Evolutionary conservation across 2,888 invertebrate genomes (phyloP).

Genomic region (Tachina lurida): DNA sequence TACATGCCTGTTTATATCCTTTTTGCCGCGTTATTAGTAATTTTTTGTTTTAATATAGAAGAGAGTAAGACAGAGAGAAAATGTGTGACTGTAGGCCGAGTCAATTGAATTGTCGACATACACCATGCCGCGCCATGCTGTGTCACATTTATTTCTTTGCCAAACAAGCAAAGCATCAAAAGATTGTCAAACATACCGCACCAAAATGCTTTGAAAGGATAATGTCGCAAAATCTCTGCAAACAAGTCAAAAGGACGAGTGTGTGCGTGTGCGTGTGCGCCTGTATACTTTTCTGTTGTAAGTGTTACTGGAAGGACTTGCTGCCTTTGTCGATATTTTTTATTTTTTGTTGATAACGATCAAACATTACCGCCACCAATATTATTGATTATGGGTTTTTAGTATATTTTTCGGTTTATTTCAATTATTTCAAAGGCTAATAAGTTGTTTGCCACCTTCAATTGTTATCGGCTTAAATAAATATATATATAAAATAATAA

Average conservation of each 20-base stretch:
- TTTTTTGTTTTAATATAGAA: not conserved
- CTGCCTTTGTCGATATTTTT: conserved; percentile 16
- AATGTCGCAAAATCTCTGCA: conserved; percentile 79
- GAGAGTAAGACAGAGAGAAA: not conserved
- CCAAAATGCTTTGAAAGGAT: conserved; percentile 74
- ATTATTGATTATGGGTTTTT: conserved; percentile 59
- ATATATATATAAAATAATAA: conserved; percentile 5
- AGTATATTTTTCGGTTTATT: conserved; percentile 58
- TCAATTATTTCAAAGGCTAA: conserved; percentile 49
- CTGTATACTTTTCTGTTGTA: not conserved
- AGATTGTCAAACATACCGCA: conserved; percentile 66
- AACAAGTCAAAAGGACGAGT: conserved; percentile 66
- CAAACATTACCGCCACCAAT: conserved; percentile 55
- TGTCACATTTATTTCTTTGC: conserved; percentile 76
- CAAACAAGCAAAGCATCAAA: conserved; percentile 72
- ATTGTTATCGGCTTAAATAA: conserved; percentile 46
- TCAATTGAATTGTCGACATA: conserved; percentile 65
- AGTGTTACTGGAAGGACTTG: conserved; percentile 39
- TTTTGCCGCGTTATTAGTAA: conserved; percentile 34
- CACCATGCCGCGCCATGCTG: conserved; percentile 73
- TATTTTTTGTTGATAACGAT: conserved; percentile 47
- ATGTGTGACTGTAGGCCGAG: not conserved
- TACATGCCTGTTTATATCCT: conserved; percentile 3
- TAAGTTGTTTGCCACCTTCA: conserved; percentile 46
- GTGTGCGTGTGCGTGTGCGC: not conserved